A percentile compares a stretch with the other conserved stretches of the same genome.
Evolutionary conservation across 1,140 invertebrate genomes (phyloP).

Genomic region (Euwallacea similis): DNA sequence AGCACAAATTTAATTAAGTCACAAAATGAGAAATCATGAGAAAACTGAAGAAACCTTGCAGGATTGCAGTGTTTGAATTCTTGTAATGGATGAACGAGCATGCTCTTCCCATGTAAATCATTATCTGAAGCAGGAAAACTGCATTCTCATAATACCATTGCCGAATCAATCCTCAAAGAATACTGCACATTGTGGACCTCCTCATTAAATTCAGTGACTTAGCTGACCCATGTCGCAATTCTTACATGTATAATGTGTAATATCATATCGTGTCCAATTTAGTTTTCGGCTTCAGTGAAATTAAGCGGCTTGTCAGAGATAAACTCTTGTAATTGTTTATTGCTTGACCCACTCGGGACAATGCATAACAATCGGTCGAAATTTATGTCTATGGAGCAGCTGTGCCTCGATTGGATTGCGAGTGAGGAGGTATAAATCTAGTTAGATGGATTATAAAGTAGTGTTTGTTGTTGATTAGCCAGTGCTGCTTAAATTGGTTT

Average conservation of each 20-base stretch:
- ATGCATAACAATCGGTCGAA: slow-evolving; percentile 27
- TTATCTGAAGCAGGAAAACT: too few species aligned
- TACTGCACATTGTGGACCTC: too few species aligned
- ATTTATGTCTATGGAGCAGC: slow-evolving; percentile 31
- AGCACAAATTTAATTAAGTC: neutral
- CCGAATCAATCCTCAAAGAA: too few species aligned
- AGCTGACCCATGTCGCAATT: slow-evolving; percentile 10
- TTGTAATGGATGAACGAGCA: too few species aligned
- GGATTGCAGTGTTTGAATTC: too few species aligned
- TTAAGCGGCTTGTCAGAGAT: slow-evolving; percentile 28
- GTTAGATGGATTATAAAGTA: neutral
- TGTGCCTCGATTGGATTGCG: slow-evolving; percentile 6
- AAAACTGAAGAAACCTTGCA: too few species aligned
- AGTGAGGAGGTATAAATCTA: neutral
- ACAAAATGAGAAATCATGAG: neutral
- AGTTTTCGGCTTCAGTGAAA: slow-evolving; percentile 26
- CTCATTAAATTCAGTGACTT: slow-evolving; percentile 16
- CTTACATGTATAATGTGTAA: slow-evolving; percentile 14
- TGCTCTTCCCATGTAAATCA: too few species aligned
- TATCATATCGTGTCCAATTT: slow-evolving; percentile 29
- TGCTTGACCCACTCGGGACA: slow-evolving; percentile 27
- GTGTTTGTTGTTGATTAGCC: neutral
- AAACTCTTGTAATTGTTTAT: slow-evolving; percentile 33
- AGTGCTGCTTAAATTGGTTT: too few species aligned
- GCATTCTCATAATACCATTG: too few species aligned